phyloP scores from a whole-genome alignment of 1,140 invertebrate species.

The Pseudachorutes palmiensis region DNA sequence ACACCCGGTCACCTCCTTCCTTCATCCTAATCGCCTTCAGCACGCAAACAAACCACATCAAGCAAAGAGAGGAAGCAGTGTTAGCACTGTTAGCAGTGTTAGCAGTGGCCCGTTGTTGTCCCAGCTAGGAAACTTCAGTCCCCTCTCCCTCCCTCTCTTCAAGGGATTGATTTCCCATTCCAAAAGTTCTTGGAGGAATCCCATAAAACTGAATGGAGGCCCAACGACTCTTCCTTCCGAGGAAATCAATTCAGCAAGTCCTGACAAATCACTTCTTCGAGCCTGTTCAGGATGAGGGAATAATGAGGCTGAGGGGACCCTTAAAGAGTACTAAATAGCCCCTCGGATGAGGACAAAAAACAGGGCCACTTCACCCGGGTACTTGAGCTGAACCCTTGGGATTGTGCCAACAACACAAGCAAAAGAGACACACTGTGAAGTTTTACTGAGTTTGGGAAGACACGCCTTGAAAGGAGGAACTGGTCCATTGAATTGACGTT shows the following conservation, averaged over 20 bases:
- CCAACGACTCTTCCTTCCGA: not conserved
- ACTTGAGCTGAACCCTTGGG: too few species aligned
- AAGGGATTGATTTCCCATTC: not conserved
- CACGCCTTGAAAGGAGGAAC: not conserved
- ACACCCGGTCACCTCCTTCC: not conserved
- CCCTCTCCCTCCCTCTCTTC: not conserved
- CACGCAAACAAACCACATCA: not conserved
- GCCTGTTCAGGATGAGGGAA: too few species aligned
- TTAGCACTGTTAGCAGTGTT: too few species aligned
- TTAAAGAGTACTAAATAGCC: not conserved
- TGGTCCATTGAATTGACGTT: too few species aligned
- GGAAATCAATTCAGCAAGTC: not conserved
- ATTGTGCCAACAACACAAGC: too few species aligned
- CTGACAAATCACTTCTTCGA: not conserved
- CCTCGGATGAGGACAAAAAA: not conserved
- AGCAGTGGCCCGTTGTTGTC: not conserved
- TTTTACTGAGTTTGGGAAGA: not conserved
- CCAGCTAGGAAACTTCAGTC: not conserved
- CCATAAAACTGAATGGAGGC: too few species aligned
- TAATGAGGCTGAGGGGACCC: not conserved
- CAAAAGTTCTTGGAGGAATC: not conserved
- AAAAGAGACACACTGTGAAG: too few species aligned
- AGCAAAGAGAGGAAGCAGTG: too few species aligned
- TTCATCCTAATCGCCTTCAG: not conserved
- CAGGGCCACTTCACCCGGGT: not conserved